phyloP scores from a whole-genome alignment of 2,888 invertebrate species.

The Amblyjoppa fuscipennis region DNA sequence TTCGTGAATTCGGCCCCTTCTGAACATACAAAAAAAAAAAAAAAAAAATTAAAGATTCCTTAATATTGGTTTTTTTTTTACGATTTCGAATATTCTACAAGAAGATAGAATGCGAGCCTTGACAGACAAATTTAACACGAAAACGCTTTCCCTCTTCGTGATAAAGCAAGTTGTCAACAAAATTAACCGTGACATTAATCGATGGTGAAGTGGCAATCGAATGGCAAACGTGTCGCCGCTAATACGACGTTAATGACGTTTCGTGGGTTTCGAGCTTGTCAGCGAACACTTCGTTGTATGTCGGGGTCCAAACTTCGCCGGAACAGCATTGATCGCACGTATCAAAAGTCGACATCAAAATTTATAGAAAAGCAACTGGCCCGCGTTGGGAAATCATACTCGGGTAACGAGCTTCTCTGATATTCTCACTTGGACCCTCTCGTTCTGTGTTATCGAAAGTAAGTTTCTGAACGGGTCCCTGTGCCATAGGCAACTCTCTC shows the following conservation, averaged over 20 bases:
- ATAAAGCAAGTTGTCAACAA: background rate
- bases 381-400: no score
- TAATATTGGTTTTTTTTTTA: background rate
- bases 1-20: no score
- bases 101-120: background rate
- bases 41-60: no score
- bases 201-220: background rate
- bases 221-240: background rate
- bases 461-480: no score
- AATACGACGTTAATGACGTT: conserved; percentile 14
- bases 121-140: background rate
- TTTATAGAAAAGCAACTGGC: background rate
- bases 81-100: background rate
- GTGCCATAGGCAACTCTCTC: no score
- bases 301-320: background rate
- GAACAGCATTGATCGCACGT: background rate
- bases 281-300: background rate
- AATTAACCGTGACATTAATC: background rate
- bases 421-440: no score
- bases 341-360: background rate
- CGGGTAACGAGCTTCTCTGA: no score
- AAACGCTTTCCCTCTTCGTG: background rate
- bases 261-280: background rate
- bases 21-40: no score
- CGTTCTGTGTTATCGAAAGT: no score